Evolutionary conservation across 2,113 vertebrate genomes (phyloP), one percentile per base, ranked within the genome.

Genomic region (Hemiscyllium ocellatum): DNA sequence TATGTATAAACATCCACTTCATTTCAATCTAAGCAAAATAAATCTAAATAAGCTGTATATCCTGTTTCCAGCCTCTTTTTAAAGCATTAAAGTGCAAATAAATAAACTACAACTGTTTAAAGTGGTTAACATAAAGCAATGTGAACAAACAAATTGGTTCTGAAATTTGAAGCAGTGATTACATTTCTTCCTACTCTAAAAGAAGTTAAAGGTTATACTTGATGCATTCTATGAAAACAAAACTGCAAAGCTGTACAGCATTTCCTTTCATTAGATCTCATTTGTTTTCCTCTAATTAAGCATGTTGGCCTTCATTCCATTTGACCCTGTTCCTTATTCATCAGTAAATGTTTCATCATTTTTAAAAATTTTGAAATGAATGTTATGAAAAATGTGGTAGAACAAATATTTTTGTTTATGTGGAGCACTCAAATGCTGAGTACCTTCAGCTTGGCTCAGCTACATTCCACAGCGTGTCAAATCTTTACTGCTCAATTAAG

Each of bases 1-100:
- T 68, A 24, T 42, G 20, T 47, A 94, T 94, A 70, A 94, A 94
- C 37, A 94, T 7, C 66, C 42, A 69, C n/a, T 69, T 69, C 69
- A 94, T 69, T 47, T 68, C 22, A 94, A 94, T 70, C 91, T 61
- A 94, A 94, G 68, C 66, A 56, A 47, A 94, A 69, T 42, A 65
- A 61, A 90, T 90, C 87, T 15, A 61, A 3, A n/a, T 90, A 65
- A 90, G 87, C 87, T 61, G 56, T 61, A 61, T 61, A 42, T 69
- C 22, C 66, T 94, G 8, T 24, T 6, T 93, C 61, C 61, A 93
- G n/a, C n/a, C 90, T 69, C 29, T 94, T 94, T 94, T 94, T 69
- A 94, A 94, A 70, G 8, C 91, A 70, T 37, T 26, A 4, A 94
- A 1, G 37, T 94, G 17, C 10, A 50, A 26, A 10, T 61, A 29